Conservation (phyloP, 2,797 vertebrate species). For the Urosaurus nigricauda region DNA sequence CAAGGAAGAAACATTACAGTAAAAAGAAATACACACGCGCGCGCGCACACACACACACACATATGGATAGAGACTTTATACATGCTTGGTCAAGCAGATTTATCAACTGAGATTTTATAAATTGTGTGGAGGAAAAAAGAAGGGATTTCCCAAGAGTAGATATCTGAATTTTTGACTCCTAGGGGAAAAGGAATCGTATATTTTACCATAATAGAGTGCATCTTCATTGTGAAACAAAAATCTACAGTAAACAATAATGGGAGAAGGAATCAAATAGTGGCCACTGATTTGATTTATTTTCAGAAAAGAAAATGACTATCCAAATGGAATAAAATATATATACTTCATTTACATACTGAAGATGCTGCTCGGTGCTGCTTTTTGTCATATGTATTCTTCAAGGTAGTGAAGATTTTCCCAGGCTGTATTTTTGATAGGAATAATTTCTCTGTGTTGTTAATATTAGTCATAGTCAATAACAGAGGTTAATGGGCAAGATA, state of each 20-base stretch:
- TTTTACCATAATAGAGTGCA: not conserved
- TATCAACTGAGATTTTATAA: no score
- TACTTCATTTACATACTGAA: not conserved
- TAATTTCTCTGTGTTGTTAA: not conserved
- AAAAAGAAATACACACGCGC: no score
- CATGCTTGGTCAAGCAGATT: no score
- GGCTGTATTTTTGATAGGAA: not conserved
- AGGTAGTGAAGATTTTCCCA: not conserved
- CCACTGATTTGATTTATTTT: slow-evolving; percentile 41
- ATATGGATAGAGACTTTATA: no score
- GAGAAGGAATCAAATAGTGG: not conserved
- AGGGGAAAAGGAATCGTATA: slow-evolving; percentile 17
- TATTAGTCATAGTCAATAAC: not conserved
- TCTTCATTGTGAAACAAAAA: slow-evolving; percentile 26
- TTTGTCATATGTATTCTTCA: not conserved
- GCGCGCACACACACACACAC: no score
- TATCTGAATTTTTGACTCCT: slow-evolving; percentile 12
- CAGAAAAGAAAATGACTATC: not conserved
- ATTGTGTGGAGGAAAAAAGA: not conserved
- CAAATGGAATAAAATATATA: not conserved
- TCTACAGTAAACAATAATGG: slow-evolving; percentile 17
- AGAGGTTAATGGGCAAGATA: no score
- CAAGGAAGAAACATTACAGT: not conserved
- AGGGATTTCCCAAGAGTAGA: not conserved
- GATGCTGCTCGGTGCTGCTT: slow-evolving; percentile 16